Conservation (phyloP, 1,140 invertebrate genomes). For the Pissodes strobi region DNA sequence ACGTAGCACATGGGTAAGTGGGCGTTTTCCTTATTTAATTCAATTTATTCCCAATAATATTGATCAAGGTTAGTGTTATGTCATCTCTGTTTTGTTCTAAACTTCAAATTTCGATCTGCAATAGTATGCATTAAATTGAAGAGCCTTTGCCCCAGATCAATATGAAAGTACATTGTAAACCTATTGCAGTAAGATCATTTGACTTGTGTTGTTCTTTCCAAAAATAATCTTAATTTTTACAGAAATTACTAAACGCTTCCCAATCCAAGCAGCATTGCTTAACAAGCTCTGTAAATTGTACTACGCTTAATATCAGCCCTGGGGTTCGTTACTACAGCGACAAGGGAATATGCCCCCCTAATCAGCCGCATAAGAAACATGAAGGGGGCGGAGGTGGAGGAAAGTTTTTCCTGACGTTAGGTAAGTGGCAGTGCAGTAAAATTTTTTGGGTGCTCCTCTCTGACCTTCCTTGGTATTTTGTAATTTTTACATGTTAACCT, state of each 20-base stretch:
- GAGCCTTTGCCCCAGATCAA: not conserved
- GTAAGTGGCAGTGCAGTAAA: too few species aligned
- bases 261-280: constrained; percentile 11
- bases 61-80: constrained; percentile 29
- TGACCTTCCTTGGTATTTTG: too few species aligned
- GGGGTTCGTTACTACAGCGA: constrained; percentile 5
- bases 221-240: not conserved
- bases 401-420: constrained; percentile 14
- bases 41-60: not conserved
- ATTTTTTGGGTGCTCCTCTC: too few species aligned
- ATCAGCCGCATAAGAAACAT: not conserved
- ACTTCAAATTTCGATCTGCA: constrained; percentile 1
- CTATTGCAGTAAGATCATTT: not conserved
- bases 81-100: constrained; percentile 20
- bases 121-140: not conserved
- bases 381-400: constrained; percentile 6
- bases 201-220: not conserved
- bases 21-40: not conserved
- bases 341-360: constrained; percentile 11
- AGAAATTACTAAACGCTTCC: constrained; percentile 20
- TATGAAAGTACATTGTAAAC: not conserved
- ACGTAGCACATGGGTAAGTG: constrained; percentile 20
- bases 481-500: too few species aligned
- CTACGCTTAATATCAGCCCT: not conserved
- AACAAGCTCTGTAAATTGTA: not conserved